phyloP scores from a whole-genome alignment of 92 coral and sea anemone species.

The Zoanthus solanderi region DNA sequence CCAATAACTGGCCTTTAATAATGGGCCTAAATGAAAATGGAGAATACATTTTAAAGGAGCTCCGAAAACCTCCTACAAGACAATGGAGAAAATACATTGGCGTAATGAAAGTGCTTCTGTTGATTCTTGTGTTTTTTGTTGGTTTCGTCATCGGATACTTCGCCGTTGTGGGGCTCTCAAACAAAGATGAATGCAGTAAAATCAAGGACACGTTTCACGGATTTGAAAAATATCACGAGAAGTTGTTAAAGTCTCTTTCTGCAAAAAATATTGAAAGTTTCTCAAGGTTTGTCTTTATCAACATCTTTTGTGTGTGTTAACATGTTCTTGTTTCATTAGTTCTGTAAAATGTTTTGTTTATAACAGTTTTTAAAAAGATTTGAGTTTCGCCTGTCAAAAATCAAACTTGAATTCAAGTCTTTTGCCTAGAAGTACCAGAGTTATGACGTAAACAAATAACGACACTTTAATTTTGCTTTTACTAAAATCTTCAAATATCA shows the following conservation, averaged over 20 bases:
- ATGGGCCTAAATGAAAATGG: background rate
- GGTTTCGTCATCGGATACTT: constrained; percentile 79
- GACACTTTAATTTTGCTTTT: background rate
- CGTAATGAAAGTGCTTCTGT: constrained; percentile 54
- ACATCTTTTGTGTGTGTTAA: background rate
- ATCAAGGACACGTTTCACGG: background rate
- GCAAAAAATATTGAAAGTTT: constrained; percentile 69
- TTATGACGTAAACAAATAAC: background rate
- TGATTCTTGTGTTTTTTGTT: constrained; percentile 60
- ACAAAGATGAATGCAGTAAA: background rate
- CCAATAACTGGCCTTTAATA: background rate
- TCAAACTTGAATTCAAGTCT: background rate
- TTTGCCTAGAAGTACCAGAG: background rate
- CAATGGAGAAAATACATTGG: constrained; percentile 44
- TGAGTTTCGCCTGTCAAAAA: background rate
- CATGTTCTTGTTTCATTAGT: background rate
- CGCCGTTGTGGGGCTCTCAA: constrained; percentile 41
- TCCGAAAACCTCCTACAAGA: constrained; percentile 5
- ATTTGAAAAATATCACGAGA: constrained; percentile 50
- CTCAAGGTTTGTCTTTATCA: constrained; percentile 63
- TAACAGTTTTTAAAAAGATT: background rate
- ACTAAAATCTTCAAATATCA: background rate
- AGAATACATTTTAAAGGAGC: constrained; percentile 19
- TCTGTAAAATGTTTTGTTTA: background rate
- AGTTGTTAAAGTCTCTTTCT: constrained; percentile 52